Evolutionary conservation across 2,113 vertebrate species (phyloP).

Genomic region (Aplodontia rufa): DNA sequence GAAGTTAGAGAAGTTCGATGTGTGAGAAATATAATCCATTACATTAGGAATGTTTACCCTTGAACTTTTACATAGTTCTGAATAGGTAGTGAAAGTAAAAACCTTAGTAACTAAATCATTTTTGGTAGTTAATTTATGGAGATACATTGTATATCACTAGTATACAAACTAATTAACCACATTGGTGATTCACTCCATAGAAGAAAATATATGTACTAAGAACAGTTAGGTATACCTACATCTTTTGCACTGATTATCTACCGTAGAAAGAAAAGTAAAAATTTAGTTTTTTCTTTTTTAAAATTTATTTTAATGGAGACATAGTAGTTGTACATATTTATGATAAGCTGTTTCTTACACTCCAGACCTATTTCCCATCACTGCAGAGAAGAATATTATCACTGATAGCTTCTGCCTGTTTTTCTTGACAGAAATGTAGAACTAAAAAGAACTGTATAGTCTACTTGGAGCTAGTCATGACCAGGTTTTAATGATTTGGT

Average conservation of each 20-base stretch:
- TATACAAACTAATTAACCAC: background rate
- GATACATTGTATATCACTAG: background rate
- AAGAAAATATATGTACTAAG: background rate
- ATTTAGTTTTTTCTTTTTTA: background rate
- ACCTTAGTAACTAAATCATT: background rate
- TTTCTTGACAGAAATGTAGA: background rate
- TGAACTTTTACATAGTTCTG: background rate
- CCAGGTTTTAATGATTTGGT: background rate
- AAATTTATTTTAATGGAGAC: background rate
- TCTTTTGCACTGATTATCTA: background rate
- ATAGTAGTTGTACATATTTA: background rate
- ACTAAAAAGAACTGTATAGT: background rate
- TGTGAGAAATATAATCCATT: background rate
- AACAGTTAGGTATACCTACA: background rate
- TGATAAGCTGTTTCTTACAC: background rate
- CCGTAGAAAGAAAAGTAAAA: background rate
- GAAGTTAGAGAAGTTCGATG: background rate
- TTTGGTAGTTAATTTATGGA: conserved; percentile 27
- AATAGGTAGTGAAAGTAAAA: background rate
- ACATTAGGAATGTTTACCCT: background rate
- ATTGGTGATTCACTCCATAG: background rate
- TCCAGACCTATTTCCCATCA: background rate
- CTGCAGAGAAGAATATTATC: background rate
- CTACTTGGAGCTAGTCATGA: background rate
- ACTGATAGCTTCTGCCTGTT: background rate